A percentile compares a stretch with the other conserved stretches of the same genome.
Conservation (phyloP, 2,797 vertebrate genomes). For the Acipenser oxyrinchus region DNA sequence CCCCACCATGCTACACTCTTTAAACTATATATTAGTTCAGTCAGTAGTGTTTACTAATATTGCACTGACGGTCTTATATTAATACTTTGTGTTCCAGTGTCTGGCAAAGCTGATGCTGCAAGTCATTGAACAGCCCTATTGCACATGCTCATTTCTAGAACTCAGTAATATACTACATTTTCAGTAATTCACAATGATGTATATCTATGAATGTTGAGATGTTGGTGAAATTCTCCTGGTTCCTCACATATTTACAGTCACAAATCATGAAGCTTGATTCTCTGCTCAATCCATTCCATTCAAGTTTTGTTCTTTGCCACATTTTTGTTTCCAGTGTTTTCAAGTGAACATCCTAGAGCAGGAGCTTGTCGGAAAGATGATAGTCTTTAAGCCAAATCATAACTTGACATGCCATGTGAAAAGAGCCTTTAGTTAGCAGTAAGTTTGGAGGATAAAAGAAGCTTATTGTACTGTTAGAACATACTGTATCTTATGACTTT, state of each 20-base stretch:
- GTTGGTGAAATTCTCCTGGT: background rate
- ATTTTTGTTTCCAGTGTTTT: background rate
- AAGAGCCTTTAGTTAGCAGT: slow-evolving; percentile 40
- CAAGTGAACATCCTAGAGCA: background rate
- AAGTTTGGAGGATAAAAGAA: slow-evolving; percentile 20
- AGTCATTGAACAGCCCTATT: slow-evolving; percentile 53
- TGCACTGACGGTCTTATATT: slow-evolving; percentile 43
- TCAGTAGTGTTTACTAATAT: slow-evolving; percentile 35
- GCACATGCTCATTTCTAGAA: slow-evolving; percentile 57
- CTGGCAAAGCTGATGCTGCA: slow-evolving; percentile 39
- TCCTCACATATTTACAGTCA: background rate
- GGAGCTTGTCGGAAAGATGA: background rate
- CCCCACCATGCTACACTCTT: slow-evolving; percentile 48
- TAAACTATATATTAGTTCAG: slow-evolving; percentile 18
- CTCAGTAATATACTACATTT: slow-evolving; percentile 42
- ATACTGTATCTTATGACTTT: slow-evolving; percentile 35
- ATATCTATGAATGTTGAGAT: slow-evolving; percentile 21
- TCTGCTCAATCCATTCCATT: background rate
- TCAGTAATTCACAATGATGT: slow-evolving; percentile 28
- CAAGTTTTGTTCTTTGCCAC: background rate
- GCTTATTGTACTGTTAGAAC: slow-evolving; percentile 11
- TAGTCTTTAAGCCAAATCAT: background rate
- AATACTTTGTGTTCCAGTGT: slow-evolving; percentile 43
- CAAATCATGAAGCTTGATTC: background rate
- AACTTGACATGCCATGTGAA: background rate